phyloP scores from a whole-genome alignment of 2,797 vertebrate genomes.

The Poeciliopsis gracilis region DNA sequence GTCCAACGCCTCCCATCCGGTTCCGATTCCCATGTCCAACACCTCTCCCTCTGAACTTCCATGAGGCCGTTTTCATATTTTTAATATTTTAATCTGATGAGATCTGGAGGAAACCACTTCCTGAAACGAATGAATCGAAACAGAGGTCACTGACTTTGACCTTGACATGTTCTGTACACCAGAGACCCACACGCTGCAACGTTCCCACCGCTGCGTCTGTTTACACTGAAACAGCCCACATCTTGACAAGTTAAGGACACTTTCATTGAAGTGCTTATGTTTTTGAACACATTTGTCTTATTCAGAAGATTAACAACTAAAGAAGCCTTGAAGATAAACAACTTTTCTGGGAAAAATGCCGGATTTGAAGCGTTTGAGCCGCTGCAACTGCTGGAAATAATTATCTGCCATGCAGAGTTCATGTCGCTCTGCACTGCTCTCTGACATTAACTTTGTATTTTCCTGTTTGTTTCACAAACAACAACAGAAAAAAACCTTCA shows the following conservation, averaged over 20 bases:
- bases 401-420: too few species aligned
- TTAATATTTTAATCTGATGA: background rate
- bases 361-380: too few species aligned
- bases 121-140: conserved; percentile 6
- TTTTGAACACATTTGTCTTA: background rate
- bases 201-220: conserved; percentile 15
- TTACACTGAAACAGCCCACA: background rate
- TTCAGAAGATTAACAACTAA: background rate
- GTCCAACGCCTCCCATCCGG: background rate
- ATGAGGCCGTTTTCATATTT: background rate
- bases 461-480: too few species aligned
- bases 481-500: too few species aligned
- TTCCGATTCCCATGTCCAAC: conserved; percentile 3
- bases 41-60: conserved; percentile 14
- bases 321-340: too few species aligned
- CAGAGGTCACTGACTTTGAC: conserved; percentile 4
- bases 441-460: too few species aligned
- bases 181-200: conserved; percentile 14
- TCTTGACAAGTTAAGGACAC: background rate
- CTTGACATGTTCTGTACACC: background rate
- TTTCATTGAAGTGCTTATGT: background rate
- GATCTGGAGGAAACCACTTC: conserved; percentile 14
- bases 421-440: too few species aligned
- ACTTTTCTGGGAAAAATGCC: too few species aligned
- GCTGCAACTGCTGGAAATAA: too few species aligned